These are phyloP conservation scores for Eolophus roseicapilla DNA, from an alignment of 2,113 vertebrate genomes.

Conservation along the genomic window DNA sequence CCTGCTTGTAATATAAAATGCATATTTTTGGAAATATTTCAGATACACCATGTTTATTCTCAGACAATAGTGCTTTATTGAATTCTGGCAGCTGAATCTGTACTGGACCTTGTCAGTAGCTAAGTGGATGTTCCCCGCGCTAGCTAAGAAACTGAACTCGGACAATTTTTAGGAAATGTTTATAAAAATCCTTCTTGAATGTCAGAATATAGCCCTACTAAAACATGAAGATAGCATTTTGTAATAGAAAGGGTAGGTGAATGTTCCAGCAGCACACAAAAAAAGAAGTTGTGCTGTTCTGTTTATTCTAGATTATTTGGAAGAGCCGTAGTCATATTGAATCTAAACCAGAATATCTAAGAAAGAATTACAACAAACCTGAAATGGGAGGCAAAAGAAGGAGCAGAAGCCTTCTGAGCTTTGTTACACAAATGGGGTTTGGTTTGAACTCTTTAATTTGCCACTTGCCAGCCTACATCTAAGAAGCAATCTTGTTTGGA, in stretches of 20 bases:
- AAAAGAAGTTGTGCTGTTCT: neutral
- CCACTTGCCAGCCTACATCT: constrained; percentile 30
- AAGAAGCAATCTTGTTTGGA: constrained; percentile 41
- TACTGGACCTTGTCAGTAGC: neutral
- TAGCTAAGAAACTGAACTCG: neutral
- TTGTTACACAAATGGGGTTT: neutral
- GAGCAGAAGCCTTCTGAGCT: neutral
- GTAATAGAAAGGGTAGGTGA: neutral
- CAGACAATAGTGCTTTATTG: neutral
- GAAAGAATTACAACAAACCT: constrained; percentile 1
- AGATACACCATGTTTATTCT: neutral
- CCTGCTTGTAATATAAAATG: neutral
- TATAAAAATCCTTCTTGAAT: neutral
- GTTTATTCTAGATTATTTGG: neutral
- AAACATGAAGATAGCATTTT: neutral
- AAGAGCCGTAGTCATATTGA: neutral
- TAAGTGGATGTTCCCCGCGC: neutral
- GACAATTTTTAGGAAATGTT: neutral
- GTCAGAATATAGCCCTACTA: neutral
- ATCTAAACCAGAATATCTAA: neutral
- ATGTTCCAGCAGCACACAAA: neutral
- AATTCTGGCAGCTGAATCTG: neutral
- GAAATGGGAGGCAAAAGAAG: constrained; percentile 15
- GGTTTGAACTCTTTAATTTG: constrained; percentile 18
- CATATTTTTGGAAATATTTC: neutral